Percentiles rank a stretch among this genome's conserved stretches.
Evolutionary conservation across 2,113 vertebrate species (phyloP).

Genomic region (Scytalopus superciliaris): DNA sequence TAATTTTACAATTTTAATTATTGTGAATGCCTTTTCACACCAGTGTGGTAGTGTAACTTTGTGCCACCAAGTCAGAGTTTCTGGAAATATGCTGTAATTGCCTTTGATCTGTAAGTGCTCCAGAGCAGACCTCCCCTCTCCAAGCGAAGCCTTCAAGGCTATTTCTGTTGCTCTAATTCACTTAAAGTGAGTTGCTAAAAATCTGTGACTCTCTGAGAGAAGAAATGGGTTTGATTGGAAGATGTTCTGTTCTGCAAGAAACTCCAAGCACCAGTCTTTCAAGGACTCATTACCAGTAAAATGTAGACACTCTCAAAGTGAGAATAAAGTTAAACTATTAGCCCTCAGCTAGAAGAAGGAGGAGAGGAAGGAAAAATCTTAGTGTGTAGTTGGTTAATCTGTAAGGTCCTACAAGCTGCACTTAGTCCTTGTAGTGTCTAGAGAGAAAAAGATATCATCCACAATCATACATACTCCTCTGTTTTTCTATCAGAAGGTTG

Average conservation of each 20-base stretch:
- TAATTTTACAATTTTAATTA: not conserved
- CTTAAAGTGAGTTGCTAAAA: not conserved
- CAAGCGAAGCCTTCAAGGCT: not conserved
- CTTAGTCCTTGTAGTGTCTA: not conserved
- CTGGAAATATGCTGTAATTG: not conserved
- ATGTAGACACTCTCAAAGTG: not conserved
- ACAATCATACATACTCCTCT: not conserved
- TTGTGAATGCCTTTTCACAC: not conserved
- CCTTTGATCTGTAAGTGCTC: not conserved
- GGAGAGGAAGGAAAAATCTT: not conserved
- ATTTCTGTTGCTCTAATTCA: not conserved
- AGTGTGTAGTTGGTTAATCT: not conserved
- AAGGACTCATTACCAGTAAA: not conserved
- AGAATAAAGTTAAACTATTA: not conserved
- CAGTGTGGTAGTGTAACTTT: not conserved
- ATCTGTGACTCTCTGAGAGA: not conserved
- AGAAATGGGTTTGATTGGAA: not conserved
- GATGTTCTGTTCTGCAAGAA: not conserved
- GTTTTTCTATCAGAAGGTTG: not conserved
- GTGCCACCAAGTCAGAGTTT: not conserved
- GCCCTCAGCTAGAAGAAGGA: not conserved
- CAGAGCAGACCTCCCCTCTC: not conserved
- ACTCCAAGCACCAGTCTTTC: not conserved
- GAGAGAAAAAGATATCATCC: not conserved
- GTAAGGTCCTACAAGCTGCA: not conserved